phyloP scores from a whole-genome alignment of 2,888 invertebrate genomes.

The Chromoteleia sp. region DNA sequence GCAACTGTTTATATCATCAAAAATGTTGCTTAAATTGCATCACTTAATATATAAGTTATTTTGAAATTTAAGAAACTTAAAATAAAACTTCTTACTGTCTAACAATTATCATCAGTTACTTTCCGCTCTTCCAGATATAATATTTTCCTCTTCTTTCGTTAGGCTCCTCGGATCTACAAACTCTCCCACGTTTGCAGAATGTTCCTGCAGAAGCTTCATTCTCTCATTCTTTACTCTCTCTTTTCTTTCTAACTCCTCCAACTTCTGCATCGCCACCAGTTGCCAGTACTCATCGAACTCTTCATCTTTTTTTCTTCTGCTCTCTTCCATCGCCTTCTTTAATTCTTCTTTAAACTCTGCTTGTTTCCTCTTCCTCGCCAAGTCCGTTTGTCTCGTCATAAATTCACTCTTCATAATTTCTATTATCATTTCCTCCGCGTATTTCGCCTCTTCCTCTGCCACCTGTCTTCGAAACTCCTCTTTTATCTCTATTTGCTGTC shows the following conservation, averaged over 20 bases:
- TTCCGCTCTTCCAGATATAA: slow-evolving; percentile 57
- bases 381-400: slow-evolving; percentile 73
- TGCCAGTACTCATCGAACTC: slow-evolving; percentile 70
- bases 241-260: slow-evolving; percentile 49
- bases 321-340: slow-evolving; percentile 75
- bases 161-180: slow-evolving; percentile 72
- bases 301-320: slow-evolving; percentile 72
- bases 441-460: slow-evolving; percentile 74
- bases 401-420: slow-evolving; percentile 76
- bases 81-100: too few species aligned
- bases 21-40: too few species aligned
- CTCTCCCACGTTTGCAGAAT: slow-evolving; percentile 74
- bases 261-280: slow-evolving; percentile 65
- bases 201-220: slow-evolving; percentile 74
- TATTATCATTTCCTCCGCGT: slow-evolving; percentile 76
- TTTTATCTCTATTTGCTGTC: slow-evolving; percentile 76
- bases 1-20: too few species aligned
- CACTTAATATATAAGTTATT: too few species aligned
- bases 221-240: slow-evolving; percentile 72
- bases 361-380: slow-evolving; percentile 74
- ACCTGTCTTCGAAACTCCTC: slow-evolving; percentile 73
- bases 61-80: too few species aligned
- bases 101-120: too few species aligned
- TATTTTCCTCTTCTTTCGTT: slow-evolving; percentile 72
- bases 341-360: slow-evolving; percentile 76